Conservation (phyloP, 2,888 invertebrate species). For the Ennomos quercinarius region DNA sequence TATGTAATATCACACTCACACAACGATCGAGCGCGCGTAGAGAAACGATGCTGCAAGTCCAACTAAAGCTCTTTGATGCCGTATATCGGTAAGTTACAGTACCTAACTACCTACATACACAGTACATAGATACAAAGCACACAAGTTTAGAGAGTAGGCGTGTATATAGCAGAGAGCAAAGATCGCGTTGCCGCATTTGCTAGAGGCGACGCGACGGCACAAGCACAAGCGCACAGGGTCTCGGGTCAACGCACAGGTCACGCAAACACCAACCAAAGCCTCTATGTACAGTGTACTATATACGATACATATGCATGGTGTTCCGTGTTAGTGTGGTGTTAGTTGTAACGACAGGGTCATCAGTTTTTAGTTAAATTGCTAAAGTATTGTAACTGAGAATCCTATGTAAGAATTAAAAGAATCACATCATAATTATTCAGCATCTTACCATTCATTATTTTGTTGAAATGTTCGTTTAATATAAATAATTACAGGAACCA, state of each 20-base stretch:
- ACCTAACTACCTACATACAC: neutral
- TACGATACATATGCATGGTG: neutral
- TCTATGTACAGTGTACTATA: conserved; percentile 1
- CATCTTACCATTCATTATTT: no score
- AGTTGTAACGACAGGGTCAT: conserved; percentile 16
- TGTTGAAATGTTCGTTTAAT: no score
- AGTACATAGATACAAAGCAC: conserved; percentile 1
- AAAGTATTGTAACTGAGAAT: no score
- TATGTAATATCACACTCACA: no score
- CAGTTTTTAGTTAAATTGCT: neutral
- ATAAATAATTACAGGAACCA: no score
- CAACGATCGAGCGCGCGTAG: neutral
- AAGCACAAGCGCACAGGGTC: conserved; percentile 37
- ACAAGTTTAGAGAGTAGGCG: neutral
- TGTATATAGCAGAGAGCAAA: conserved; percentile 50
- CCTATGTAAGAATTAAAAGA: no score
- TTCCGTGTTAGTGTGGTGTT: conserved; percentile 12
- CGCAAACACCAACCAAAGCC: conserved; percentile 47
- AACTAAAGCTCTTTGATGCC: neutral
- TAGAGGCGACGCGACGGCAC: conserved; percentile 30
- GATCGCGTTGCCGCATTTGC: conserved; percentile 53
- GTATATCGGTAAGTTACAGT: neutral
- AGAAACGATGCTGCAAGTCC: neutral
- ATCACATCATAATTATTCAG: no score
- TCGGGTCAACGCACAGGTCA: conserved; percentile 66